Evolutionary conservation across 1,140 invertebrate species (phyloP), one percentile per base, ranked within the genome.

Genomic region (Gonioctena quinquepunctata): DNA sequence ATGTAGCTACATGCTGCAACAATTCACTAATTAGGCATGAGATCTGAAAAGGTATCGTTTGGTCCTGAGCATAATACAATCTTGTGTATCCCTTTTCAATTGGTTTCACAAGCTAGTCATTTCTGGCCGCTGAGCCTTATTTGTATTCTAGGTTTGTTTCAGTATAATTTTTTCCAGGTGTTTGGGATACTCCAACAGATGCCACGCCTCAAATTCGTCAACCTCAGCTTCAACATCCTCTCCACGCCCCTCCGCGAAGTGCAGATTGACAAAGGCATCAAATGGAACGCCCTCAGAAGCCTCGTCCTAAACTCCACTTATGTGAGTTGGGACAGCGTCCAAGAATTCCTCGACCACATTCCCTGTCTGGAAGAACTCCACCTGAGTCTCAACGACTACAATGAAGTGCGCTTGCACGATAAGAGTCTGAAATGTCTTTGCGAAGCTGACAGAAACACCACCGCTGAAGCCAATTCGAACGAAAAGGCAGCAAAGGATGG

Each of bases 321-420:
- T 68, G 88, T 96, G 5, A 88, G 92, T 49, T 97, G 95, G 95
- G 85, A 89, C 19, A 92, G 90, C 72, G 89, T 97, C n/a, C 88
- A 90, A 69, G 87, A 89, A 13, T 84, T 97, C 54, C 85, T 97
- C 3, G 88, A 90, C 73, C 87, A 88, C 79, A 86, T 93, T 68
- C 93, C 87, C 76, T 90, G 90, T 80, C 84, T 97, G 13, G 92
- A 94, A 86, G 96, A 98, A 84, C 85, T 98, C 23, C 95, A 97
- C 83, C 83, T 97, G 69, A 96, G 94, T 73, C 86, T 96, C 11
- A 95, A 95, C 81, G 91, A 95, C 75, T 96, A 95, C 82, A 87
- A 87, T 13, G 87, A 89, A 68, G 90, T 97, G 1, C 87, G 91
- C 52, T 68, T 82, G 19, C 79, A 76, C 60, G 69, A 69, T 27